Percentiles rank a stretch among this genome's conserved stretches.
Conservation (phyloP, 2,888 invertebrate species). For the Tiliacea aurago region DNA sequence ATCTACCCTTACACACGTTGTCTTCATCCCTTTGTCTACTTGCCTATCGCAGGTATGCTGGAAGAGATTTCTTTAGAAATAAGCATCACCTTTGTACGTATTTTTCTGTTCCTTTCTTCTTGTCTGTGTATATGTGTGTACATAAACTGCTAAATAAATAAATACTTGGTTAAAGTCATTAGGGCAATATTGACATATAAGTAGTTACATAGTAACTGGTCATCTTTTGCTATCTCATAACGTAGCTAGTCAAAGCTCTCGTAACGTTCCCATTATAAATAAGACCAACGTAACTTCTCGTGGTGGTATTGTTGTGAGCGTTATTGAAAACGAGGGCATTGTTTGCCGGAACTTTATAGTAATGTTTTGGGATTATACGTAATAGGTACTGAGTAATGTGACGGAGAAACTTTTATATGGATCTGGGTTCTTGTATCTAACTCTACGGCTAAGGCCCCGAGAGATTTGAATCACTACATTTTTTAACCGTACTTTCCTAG, state of each 20-base stretch:
- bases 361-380: slow-evolving; percentile 22
- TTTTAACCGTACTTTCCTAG: not conserved
- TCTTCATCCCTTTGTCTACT: too few species aligned
- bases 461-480: not conserved
- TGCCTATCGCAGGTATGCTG: too few species aligned
- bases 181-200: not conserved
- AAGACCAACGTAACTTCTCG: slow-evolving; percentile 4
- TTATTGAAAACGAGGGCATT: slow-evolving; percentile 41
- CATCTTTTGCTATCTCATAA: slow-evolving; percentile 14
- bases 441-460: not conserved
- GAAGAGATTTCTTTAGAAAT: too few species aligned
- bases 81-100: too few species aligned
- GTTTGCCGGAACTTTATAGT: slow-evolving; percentile 25
- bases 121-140: too few species aligned
- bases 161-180: not conserved
- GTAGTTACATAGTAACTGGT: too few species aligned
- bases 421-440: not conserved
- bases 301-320: slow-evolving; percentile 13
- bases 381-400: slow-evolving; percentile 23
- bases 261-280: slow-evolving; percentile 16
- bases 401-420: not conserved
- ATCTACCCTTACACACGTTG: too few species aligned
- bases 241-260: not conserved
- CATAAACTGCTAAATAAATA: too few species aligned
- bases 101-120: too few species aligned